These are phyloP conservation scores for Vulpes lagopus DNA, from an alignment of 2,113 vertebrate genomes.

Conservation along the genomic window DNA sequence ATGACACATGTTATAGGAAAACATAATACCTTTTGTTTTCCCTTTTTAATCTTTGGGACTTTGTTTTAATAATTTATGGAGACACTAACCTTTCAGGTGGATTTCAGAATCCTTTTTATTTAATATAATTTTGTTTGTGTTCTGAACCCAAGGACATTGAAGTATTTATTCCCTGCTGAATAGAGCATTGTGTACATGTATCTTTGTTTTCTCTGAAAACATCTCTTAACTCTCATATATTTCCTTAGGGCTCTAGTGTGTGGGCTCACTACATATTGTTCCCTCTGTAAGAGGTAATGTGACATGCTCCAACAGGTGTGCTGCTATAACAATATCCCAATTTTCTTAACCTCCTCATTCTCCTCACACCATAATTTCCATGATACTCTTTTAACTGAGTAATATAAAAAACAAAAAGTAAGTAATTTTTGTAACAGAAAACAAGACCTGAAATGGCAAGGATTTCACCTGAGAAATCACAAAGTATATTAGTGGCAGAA, in stretches of 20 bases:
- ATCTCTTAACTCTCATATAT: neutral
- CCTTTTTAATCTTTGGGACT: constrained; percentile 44
- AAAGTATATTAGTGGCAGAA: neutral
- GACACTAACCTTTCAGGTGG: constrained; percentile 66
- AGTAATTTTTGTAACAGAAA: constrained; percentile 37
- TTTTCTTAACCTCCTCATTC: constrained; percentile 2
- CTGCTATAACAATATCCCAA: neutral
- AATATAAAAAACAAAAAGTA: neutral
- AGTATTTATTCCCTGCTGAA: constrained; percentile 51
- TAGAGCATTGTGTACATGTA: constrained; percentile 26
- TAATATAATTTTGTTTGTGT: constrained; percentile 66
- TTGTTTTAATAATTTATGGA: constrained; percentile 71
- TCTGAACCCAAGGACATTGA: constrained; percentile 61
- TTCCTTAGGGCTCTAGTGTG: neutral
- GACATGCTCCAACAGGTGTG: neutral
- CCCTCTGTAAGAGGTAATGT: neutral
- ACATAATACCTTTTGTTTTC: constrained; percentile 17
- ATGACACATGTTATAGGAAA: constrained; percentile 40
- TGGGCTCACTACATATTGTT: neutral
- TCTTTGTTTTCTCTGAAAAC: constrained; percentile 59
- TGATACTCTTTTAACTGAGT: neutral
- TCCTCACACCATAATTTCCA: neutral
- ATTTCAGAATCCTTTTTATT: constrained; percentile 64
- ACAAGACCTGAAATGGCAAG: neutral
- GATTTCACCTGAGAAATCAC: neutral